phyloP scores from a whole-genome alignment of 2,113 vertebrate species.

The Elaphurus davidianus region DNA sequence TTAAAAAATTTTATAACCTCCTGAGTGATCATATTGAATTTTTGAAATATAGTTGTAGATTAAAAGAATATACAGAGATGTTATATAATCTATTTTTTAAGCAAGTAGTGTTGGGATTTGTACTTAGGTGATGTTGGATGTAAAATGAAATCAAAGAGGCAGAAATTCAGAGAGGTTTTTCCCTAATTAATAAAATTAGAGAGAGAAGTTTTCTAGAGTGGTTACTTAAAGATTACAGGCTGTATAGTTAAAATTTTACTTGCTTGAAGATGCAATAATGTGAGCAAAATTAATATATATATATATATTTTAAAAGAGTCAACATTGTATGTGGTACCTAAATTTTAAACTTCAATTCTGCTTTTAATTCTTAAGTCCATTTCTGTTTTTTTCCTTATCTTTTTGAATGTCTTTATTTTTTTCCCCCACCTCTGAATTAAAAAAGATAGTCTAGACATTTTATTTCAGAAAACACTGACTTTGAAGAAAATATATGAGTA shows the following conservation, averaged over 20 bases:
- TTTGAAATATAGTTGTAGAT: neutral
- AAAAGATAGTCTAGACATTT: neutral
- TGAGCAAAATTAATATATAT: neutral
- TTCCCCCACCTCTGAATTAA: neutral
- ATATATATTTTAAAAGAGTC: neutral
- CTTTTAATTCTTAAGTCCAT: neutral
- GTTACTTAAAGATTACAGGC: neutral
- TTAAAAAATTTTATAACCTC: neutral
- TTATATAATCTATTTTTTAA: neutral
- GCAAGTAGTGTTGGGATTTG: neutral
- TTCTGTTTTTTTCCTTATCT: neutral
- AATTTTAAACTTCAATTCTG: slow-evolving; percentile 19
- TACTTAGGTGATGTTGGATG: neutral
- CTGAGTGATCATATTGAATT: neutral
- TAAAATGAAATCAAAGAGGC: neutral
- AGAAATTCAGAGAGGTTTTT: neutral
- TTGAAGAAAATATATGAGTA: neutral
- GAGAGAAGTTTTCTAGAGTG: neutral
- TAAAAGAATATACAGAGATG: neutral
- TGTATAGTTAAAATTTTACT: neutral
- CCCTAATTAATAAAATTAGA: neutral
- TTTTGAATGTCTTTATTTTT: neutral
- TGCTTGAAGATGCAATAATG: neutral
- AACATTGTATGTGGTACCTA: neutral
- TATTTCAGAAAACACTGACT: neutral